phyloP scores from a whole-genome alignment of 2,113 vertebrate species.

The Microcebus griseorufus region DNA sequence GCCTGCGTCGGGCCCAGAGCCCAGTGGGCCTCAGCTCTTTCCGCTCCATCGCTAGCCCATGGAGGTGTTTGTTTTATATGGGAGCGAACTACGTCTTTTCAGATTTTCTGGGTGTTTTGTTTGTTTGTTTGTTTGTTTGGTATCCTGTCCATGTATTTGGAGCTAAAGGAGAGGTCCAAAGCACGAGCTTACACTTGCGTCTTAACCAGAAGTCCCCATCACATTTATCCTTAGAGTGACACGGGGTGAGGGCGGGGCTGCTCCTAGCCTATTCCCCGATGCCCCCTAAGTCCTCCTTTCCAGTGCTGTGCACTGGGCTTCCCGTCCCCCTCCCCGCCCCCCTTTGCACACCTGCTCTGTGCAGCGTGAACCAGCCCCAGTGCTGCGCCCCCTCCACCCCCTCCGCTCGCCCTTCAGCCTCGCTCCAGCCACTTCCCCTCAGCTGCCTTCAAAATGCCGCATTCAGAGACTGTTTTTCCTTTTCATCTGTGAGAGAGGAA shows the following conservation, averaged over 20 bases:
- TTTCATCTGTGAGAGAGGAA: background rate
- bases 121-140: background rate
- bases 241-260: background rate
- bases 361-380: accelerated
- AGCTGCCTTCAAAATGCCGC: background rate
- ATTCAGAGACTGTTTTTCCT: background rate
- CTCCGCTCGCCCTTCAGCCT: background rate
- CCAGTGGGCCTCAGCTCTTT: accelerated
- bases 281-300: background rate
- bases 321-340: background rate
- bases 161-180: background rate
- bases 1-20: background rate
- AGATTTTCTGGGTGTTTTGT: background rate
- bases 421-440: background rate
- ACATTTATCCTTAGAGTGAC: background rate
- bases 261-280: background rate
- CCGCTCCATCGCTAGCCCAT: background rate
- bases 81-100: background rate
- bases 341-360: background rate
- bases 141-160: background rate
- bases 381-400: accelerated
- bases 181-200: background rate
- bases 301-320: background rate
- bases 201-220: background rate
- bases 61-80: background rate